Conservation (phyloP, 2,113 vertebrate species). For the Stictonetta naevosa region DNA sequence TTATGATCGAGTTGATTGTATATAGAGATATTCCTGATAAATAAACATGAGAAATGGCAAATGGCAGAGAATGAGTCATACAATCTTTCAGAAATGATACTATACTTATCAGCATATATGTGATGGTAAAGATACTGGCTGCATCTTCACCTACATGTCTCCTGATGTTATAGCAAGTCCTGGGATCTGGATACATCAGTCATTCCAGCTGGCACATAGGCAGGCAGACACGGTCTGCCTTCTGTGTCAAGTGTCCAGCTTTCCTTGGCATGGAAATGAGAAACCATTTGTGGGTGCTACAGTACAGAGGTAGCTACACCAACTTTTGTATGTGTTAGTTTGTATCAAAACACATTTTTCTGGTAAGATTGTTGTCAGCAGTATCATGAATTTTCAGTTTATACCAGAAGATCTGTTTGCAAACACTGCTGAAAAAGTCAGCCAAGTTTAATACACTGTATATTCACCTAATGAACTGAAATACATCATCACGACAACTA, state of each 20-base stretch:
- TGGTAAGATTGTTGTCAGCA: background rate
- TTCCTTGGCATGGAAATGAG: background rate
- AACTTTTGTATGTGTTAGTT: background rate
- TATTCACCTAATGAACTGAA: background rate
- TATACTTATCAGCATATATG: background rate
- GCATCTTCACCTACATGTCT: background rate
- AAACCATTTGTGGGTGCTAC: background rate
- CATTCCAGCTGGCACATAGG: background rate
- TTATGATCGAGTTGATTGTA: background rate
- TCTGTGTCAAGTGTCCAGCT: background rate
- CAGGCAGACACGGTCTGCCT: background rate
- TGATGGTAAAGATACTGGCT: background rate
- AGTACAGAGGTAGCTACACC: background rate
- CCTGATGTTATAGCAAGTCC: background rate
- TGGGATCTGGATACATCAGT: background rate
- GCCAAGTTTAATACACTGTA: background rate
- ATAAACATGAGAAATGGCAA: background rate
- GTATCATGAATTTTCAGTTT: background rate
- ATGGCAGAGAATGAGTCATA: background rate
- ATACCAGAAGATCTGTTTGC: constrained; percentile 4
- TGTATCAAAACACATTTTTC: background rate
- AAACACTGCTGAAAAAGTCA: background rate
- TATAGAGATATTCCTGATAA: background rate
- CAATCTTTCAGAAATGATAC: background rate
- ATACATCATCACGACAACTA: background rate